A percentile compares a stretch with the other conserved stretches of the same genome.
These are phyloP conservation scores for Crossoptilon crossoptilon DNA, from an alignment of 2,797 vertebrate genomes.

Conservation along the genomic window DNA sequence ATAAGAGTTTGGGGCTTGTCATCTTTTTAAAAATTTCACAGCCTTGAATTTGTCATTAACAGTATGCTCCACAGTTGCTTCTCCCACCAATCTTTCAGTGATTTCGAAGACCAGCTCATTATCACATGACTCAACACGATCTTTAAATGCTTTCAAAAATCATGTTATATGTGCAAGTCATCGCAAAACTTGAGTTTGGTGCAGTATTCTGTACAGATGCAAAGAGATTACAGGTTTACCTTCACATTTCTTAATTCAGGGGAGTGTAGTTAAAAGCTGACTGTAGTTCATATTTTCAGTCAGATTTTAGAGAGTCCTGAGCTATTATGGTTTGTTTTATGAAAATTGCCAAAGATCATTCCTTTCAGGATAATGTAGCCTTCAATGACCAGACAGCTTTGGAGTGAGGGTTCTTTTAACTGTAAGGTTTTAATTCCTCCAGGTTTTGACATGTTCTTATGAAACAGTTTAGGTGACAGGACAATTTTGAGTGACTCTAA, in stretches of 20 bases:
- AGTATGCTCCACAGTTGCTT: background rate
- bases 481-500: background rate
- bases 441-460: constrained; percentile 16
- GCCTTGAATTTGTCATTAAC: background rate
- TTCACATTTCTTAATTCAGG: background rate
- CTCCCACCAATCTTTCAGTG: background rate
- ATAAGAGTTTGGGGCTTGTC: background rate
- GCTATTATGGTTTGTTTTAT: background rate
- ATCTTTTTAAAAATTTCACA: constrained; percentile 3
- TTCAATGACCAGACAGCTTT: background rate
- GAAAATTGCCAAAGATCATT: background rate
- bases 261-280: background rate
- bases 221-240: background rate
- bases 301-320: background rate
- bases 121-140: background rate
- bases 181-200: background rate
- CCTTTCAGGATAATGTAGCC: background rate
- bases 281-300: background rate
- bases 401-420: background rate
- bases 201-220: background rate
- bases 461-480: background rate
- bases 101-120: background rate
- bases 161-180: background rate
- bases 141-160: background rate
- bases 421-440: background rate